Conservation (phyloP, 1,140 invertebrate species). For the Philopotamus ludificatus region DNA sequence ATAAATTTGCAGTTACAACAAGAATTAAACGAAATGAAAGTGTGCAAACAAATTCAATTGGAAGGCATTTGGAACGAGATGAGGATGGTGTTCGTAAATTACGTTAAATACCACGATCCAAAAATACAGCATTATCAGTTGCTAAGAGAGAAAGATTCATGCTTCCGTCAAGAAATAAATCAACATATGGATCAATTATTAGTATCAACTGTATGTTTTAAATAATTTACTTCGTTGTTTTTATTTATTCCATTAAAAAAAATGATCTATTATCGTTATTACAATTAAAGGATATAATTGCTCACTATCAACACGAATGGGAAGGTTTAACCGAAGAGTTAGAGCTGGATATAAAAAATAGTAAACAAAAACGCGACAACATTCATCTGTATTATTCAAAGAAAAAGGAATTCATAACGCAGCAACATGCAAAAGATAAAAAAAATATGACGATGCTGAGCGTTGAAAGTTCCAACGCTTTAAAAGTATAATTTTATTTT, state of each 20-base stretch:
- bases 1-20: constrained; percentile 49
- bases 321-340: constrained; percentile 34
- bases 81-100: constrained; percentile 47
- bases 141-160: constrained; percentile 51
- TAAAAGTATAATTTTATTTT: constrained; percentile 18
- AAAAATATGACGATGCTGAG: constrained; percentile 33
- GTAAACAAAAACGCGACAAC: constrained; percentile 24
- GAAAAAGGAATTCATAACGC: constrained; percentile 26
- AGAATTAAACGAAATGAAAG: constrained; percentile 48
- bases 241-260: too few relatives aligned
- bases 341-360: constrained; percentile 24
- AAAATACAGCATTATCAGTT: constrained; percentile 52
- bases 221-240: neutral
- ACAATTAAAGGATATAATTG: constrained; percentile 33
- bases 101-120: constrained; percentile 50
- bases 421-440: constrained; percentile 34
- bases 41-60: constrained; percentile 48
- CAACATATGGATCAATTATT: constrained; percentile 49
- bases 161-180: constrained; percentile 50
- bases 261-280: too few relatives aligned
- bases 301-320: constrained; percentile 33
- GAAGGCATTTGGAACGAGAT: constrained; percentile 49
- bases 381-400: constrained; percentile 29
- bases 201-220: constrained; percentile 47
- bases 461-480: constrained; percentile 36